These are phyloP conservation scores for Gouania willdenowi DNA, from an alignment of 2,797 vertebrate species.

Conservation along the genomic window DNA sequence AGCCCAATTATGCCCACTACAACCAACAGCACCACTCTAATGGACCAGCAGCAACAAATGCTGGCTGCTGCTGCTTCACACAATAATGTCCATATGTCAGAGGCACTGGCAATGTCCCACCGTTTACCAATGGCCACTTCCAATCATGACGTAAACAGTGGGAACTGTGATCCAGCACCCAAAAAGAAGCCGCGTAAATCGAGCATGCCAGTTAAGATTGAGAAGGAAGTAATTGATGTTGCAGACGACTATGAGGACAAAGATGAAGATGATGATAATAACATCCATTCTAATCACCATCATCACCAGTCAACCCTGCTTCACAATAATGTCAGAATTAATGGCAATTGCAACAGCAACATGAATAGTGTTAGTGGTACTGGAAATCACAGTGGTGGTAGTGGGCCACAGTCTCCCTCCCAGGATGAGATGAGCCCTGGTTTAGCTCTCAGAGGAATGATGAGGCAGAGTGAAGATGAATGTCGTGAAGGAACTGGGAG, in stretches of 20 bases:
- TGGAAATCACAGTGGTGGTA: conserved; percentile 72
- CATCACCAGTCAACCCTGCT: conserved; percentile 68
- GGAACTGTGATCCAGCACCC: conserved; percentile 82
- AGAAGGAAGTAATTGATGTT: conserved; percentile 97
- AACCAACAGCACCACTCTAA: conserved; percentile 72
- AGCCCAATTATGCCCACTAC: conserved; percentile 91
- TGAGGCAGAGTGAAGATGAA: conserved; percentile 85
- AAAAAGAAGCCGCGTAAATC: conserved; percentile 99
- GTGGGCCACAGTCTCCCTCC: conserved; percentile 88
- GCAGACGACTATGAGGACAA: conserved; percentile 95
- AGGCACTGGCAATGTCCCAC: conserved; percentile 57
- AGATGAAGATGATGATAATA: conserved; percentile 87
- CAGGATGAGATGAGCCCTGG: conserved; percentile 95
- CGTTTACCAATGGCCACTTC: conserved; percentile 73
- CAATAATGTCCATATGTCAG: conserved; percentile 67
- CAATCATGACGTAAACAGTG: conserved; percentile 71
- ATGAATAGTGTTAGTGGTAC: conserved; percentile 67
- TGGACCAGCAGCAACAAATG: conserved; percentile 75
- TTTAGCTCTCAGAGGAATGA: conserved; percentile 87
- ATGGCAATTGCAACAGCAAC: conserved; percentile 76
- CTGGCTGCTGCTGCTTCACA: conserved; percentile 72
- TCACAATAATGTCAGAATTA: conserved; percentile 74
- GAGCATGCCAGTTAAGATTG: conserved; percentile 99
- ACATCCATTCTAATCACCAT: conserved; percentile 68
- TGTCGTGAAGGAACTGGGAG: conserved; percentile 80